Conservation (phyloP, 2,797 vertebrate species). For the Cottoperca gobio region DNA sequence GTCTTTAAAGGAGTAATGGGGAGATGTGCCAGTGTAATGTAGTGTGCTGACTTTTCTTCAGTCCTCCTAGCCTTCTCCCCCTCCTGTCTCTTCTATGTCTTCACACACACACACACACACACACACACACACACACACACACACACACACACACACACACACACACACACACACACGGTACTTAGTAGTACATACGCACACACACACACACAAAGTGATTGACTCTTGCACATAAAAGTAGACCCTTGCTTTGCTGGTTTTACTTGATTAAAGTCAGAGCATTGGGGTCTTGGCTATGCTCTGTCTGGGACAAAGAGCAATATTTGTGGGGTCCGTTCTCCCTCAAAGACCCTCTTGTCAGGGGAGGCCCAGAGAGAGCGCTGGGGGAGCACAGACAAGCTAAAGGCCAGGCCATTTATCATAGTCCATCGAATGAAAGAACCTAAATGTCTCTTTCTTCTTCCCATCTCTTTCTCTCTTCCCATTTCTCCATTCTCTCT, state of each 20-base stretch:
- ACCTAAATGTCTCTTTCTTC: conserved; percentile 90
- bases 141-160: conserved; percentile 25
- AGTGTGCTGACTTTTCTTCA: conserved; percentile 75
- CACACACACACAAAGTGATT: conserved; percentile 64
- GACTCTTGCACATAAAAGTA: conserved; percentile 77
- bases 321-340: conserved; percentile 85
- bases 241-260: conserved; percentile 80
- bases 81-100: conserved; percentile 56
- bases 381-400: conserved; percentile 87
- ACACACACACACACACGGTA: conserved; percentile 28
- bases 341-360: conserved; percentile 87
- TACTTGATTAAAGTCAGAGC: conserved; percentile 83
- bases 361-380: conserved; percentile 87
- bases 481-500: conserved; percentile 57
- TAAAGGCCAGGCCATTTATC: conserved; percentile 95
- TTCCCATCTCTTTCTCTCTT: conserved; percentile 84
- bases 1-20: conserved; percentile 79
- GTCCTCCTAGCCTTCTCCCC: conserved; percentile 69
- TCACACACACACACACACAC: conserved; percentile 32
- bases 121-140: conserved; percentile 45
- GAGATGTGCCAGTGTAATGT: conserved; percentile 79
- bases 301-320: conserved; percentile 82
- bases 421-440: conserved; percentile 95
- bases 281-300: conserved; percentile 77
- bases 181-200: conserved; percentile 19